phyloP scores from a whole-genome alignment of 2,888 invertebrate species.

The Ennomos quercinarius region DNA sequence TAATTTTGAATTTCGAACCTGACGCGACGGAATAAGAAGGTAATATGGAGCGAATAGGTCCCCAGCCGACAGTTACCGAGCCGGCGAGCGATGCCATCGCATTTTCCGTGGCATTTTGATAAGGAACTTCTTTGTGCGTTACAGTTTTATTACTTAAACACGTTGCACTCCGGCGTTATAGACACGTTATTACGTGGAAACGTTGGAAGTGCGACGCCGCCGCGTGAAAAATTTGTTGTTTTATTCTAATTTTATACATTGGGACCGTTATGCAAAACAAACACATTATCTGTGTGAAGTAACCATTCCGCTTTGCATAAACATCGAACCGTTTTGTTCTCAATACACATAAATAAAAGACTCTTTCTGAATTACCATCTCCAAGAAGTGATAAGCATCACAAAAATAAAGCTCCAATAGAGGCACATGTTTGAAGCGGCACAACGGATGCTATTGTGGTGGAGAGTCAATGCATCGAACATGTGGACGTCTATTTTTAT shows the following conservation, averaged over 20 bases:
- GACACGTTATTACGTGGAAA: conserved; percentile 48
- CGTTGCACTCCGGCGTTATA: conserved; percentile 46
- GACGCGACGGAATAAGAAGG: conserved; percentile 60
- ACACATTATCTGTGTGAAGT: conserved; percentile 24
- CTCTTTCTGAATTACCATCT: conserved; percentile 8
- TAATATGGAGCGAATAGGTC: conserved; percentile 66
- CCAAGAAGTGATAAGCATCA: conserved; percentile 28
- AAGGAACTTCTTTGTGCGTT: conserved; percentile 57
- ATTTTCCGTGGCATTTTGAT: conserved; percentile 65
- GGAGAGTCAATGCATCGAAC: conserved; percentile 48
- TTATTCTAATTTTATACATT: conserved; percentile 46
- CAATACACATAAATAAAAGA: conserved; percentile 10
- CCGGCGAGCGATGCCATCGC: conserved; percentile 54
- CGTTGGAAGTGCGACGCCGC: conserved; percentile 28
- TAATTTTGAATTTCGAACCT: conserved; percentile 66
- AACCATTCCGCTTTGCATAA: conserved; percentile 26
- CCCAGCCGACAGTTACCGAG: conserved; percentile 65
- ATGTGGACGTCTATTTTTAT: conserved; percentile 76
- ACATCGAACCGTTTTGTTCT: conserved; percentile 21
- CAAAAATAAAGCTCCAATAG: conserved; percentile 38
- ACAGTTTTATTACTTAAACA: conserved; percentile 50
- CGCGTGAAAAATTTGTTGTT: conserved; percentile 32
- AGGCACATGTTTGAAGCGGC: conserved; percentile 42
- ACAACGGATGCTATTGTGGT: conserved; percentile 47
- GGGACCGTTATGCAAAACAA: conserved; percentile 32